Conservation (phyloP, 2,888 invertebrate species). For the Trissolcus brochymenae region DNA sequence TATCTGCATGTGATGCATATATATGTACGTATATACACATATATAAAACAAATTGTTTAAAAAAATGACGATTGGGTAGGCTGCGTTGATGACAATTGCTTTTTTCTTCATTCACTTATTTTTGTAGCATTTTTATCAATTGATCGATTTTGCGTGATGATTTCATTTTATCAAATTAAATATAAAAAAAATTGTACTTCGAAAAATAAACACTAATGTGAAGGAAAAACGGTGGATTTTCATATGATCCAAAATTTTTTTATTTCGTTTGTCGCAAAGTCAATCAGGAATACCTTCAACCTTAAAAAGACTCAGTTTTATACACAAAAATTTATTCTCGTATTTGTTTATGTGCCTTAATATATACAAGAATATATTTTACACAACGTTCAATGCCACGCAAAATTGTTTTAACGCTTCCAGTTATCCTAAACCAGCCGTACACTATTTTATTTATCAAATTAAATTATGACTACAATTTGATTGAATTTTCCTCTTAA, state of each 20-base stretch:
- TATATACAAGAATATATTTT: conserved; percentile 38
- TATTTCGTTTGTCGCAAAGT: neutral
- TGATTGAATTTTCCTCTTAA: too few species aligned
- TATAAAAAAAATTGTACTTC: neutral
- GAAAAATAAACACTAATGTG: conserved; percentile 39
- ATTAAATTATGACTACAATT: too few species aligned
- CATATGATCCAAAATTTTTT: conserved; percentile 11
- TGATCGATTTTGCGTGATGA: conserved; percentile 16
- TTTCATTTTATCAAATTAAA: conserved; percentile 11
- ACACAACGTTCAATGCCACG: conserved; percentile 17
- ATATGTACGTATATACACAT: conserved; percentile 61
- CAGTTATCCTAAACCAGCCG: conserved; percentile 8
- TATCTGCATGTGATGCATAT: conserved; percentile 59
- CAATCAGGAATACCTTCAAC: conserved; percentile 13
- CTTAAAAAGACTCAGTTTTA: conserved; percentile 8
- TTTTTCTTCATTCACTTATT: conserved; percentile 45
- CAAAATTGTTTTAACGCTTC: conserved; percentile 1
- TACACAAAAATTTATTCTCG: conserved; percentile 36
- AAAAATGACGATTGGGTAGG: conserved; percentile 72
- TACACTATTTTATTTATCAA: neutral
- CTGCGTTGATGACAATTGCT: conserved; percentile 69
- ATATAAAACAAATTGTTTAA: conserved; percentile 75
- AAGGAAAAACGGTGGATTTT: conserved; percentile 53
- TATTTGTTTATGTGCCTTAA: neutral
- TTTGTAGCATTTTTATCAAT: conserved; percentile 25